Percentiles rank a stretch among this genome's conserved stretches.
Evolutionary conservation across 2,797 vertebrate genomes (phyloP).

Genomic region (Poeciliopsis gracilis): DNA sequence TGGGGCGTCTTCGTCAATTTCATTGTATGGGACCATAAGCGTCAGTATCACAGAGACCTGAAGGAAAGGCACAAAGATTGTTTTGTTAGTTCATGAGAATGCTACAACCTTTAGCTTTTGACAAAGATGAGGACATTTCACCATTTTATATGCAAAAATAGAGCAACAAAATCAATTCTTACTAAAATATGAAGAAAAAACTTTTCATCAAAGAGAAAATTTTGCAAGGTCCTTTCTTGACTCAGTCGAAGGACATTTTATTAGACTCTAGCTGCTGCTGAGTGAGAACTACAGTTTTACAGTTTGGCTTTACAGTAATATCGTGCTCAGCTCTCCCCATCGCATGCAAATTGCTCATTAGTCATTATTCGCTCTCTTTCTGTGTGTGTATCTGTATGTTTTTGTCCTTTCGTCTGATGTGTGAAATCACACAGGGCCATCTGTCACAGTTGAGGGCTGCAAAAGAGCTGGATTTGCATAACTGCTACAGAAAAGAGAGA

Average conservation of each 20-base stretch:
- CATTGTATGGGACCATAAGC: slow-evolving; percentile 92
- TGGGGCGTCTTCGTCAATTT: slow-evolving; percentile 93
- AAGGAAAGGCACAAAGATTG: slow-evolving; percentile 13
- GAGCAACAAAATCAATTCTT: background rate
- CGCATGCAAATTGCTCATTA: slow-evolving; percentile 29
- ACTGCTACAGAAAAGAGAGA: slow-evolving; percentile 37
- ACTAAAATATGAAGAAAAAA: background rate
- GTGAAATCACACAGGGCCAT: slow-evolving; percentile 69
- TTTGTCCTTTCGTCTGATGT: slow-evolving; percentile 31
- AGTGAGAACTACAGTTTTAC: background rate
- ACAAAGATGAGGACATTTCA: background rate
- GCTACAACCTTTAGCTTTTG: background rate
- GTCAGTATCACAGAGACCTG: slow-evolving; percentile 97
- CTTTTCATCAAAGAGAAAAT: background rate
- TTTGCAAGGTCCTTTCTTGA: background rate
- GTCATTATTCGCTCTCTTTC: slow-evolving; percentile 13
- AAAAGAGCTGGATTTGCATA: slow-evolving; percentile 36
- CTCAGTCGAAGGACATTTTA: background rate
- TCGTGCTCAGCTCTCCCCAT: background rate
- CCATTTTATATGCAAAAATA: background rate
- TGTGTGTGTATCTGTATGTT: slow-evolving; percentile 2
- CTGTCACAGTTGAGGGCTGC: slow-evolving; percentile 57
- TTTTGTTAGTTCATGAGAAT: slow-evolving; percentile 2
- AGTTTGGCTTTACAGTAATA: slow-evolving; percentile 1
- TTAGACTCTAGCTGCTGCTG: background rate